These are phyloP conservation scores for Drosophila suboccidentalis DNA, from an alignment of 2,888 invertebrate species.

Conservation along the genomic window DNA sequence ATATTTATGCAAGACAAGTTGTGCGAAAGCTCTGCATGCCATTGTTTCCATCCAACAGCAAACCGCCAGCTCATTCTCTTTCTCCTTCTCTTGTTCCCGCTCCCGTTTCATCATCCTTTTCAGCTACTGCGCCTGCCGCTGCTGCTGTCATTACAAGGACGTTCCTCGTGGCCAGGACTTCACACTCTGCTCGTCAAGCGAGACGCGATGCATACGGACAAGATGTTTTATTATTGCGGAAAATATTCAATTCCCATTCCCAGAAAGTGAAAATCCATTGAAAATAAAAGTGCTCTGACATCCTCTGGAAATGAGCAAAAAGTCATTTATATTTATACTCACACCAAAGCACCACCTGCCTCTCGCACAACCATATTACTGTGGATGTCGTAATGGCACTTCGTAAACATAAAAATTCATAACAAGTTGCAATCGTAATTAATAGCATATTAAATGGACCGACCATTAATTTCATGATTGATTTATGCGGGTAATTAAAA, in stretches of 20 bases:
- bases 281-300: constrained; percentile 37
- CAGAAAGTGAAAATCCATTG: constrained; percentile 21
- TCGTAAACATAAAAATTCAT: constrained; percentile 51
- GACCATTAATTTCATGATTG: constrained; percentile 63
- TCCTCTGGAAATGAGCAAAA: neutral
- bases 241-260: constrained; percentile 29
- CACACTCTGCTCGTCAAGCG: constrained; percentile 52
- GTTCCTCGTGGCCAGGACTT: constrained; percentile 49
- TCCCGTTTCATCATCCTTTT: neutral
- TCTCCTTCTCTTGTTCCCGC: neutral
- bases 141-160: constrained; percentile 62
- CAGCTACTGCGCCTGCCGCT: constrained; percentile 4
- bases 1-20: constrained; percentile 81
- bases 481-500: constrained; percentile 74
- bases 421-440: constrained; percentile 71
- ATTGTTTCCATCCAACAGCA: constrained; percentile 58
- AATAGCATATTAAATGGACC: constrained; percentile 71
- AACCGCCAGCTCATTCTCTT: neutral
- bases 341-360: neutral
- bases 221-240: constrained; percentile 48
- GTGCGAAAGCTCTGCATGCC: constrained; percentile 78
- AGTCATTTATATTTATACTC: neutral
- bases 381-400: constrained; percentile 41
- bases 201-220: constrained; percentile 49
- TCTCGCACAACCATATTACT: neutral